Base-by-base conservation (phyloP, 2,113 vertebrate genomes). In the Aptenodytes patagonicus region DNA sequence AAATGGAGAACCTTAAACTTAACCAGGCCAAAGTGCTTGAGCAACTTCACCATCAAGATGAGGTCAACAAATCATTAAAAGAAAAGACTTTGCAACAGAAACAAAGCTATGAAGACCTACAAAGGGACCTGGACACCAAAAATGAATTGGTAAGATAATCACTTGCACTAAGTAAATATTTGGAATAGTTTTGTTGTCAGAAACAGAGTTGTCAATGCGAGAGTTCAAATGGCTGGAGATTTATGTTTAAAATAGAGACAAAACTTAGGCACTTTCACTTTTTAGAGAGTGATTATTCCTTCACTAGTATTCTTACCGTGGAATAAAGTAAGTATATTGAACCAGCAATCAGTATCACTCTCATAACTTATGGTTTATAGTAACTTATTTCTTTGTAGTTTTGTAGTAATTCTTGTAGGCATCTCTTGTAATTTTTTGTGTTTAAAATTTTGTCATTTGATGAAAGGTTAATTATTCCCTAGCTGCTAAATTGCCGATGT, bases 41-140 rank as follows among this genome's bases (percentile, higher is more conserved):
- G 51, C 98, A 98, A 72, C 98, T 99, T 58, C 97, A 96, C 60
- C 96, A 89, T 83, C 98, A 99, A 94, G 98, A 98, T 71, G 97
- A 97, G 49, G 46, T 98, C 76, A 98, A 98, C 86, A 97, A 51
- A 68, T 98, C 96, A 8, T 89, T 99, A n/a, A 98, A 97, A 94
- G 97, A 98, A 64, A 98, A 98, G 81, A 88, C 95, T 51, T 62
- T 93, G 28, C 94, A 98, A 36, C 98, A 99, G 55, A 98, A 98
- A 73, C 97, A 96, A 57, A 97, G 46, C 76, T 98, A 89, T 61
- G 95, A 98, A 49, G 97, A 98, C 32, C 95, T 99, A 8, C 97
- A 98, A 64, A 98, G 97, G 82, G 98, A 99, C 65, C 84, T 99
- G 89, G 97, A 95, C 71, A 99, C 98, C 32, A 99, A 99, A 97